Evolutionary conservation across 1,140 invertebrate species (phyloP), one percentile per base, ranked within the genome.

Genomic region (Ceratina australensis): DNA sequence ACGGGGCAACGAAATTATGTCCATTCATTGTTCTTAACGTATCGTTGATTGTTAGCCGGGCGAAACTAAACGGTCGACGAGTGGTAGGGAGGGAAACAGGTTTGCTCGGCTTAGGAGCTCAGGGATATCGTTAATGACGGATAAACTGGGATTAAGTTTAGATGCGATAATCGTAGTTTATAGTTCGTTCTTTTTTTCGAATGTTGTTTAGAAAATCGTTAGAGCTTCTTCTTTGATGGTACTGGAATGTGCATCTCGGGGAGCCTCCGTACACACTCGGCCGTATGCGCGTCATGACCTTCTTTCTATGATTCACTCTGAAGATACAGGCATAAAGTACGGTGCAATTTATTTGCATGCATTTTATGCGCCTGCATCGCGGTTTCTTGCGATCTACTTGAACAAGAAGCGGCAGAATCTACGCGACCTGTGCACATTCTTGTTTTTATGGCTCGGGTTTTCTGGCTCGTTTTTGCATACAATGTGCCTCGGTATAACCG

Each of bases 271-370:
- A n/a, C 8, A 42, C 10, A 64, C 24, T n/a, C n/a, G 20, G 26
- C 10, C 24, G 50, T 15, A 42, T 22, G 22, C 61, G 13, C 63
- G 8, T 74, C 72, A 47, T 50, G 73, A 68, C 64, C 73, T 75
- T 75, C 64, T 75, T 75, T 57, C 50, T 67, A 49, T 59, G 72
- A 74, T 74, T 75, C 73, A 59, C 73, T 68, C 42, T 18, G 64
- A 2, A 5, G 22, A 18, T 57, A 47, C 22, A 65, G 33, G 20
- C 52, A 47, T 66, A 74, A 59, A 67, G 42, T 60, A 59, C 56
- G 8, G 10, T 28, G 64, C 54, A 13, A 75, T 68, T 68, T 59
- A 75, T 75, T 59, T 68, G 64, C 56, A 50, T 33, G 64, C 47
- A 49, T 75, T 60, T 75, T 68, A 68, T 59, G 42, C 26, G 49